A percentile compares a stretch with the other conserved stretches of the same genome.
These are phyloP conservation scores for Prosapia bicincta DNA, from an alignment of 2,888 invertebrate species.

Conservation along the genomic window DNA sequence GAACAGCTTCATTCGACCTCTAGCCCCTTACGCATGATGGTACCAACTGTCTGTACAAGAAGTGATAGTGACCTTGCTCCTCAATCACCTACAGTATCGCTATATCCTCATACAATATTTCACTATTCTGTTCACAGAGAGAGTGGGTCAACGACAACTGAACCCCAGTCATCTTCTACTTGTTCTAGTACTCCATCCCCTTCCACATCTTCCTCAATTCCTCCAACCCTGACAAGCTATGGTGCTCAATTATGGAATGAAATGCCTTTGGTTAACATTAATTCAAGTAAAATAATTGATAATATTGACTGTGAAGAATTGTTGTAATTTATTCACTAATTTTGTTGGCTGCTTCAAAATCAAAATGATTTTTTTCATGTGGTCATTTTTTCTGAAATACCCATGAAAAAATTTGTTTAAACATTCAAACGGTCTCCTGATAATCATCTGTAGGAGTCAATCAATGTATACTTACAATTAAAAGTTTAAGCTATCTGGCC, in stretches of 20 bases:
- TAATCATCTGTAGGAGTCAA: not conserved
- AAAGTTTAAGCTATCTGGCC: not conserved
- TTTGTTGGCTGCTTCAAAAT: too few species aligned
- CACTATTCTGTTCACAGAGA: conserved; percentile 4
- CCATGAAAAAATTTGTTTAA: too few species aligned
- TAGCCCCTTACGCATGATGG: not conserved
- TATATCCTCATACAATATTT: not conserved
- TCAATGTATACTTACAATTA: not conserved
- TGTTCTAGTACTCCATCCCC: not conserved
- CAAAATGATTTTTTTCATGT: too few species aligned
- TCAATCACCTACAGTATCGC: not conserved
- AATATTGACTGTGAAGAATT: not conserved
- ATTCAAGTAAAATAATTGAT: not conserved
- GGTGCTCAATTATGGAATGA: not conserved
- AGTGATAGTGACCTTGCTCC: conserved; percentile 25
- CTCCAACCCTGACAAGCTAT: conserved; percentile 6
- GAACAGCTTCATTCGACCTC: conserved; percentile 17
- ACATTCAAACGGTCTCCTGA: not conserved
- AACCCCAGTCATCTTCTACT: not conserved
- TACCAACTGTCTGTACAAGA: conserved; percentile 12
- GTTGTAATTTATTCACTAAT: too few species aligned
- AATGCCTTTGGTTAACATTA: not conserved
- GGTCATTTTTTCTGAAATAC: too few species aligned
- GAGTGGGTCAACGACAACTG: conserved; percentile 18
- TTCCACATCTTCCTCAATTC: conserved; percentile 4